A percentile compares a stretch with the other conserved stretches of the same genome.
phyloP scores from a whole-genome alignment of 1,140 invertebrate species.

The Tetranychus urticae region DNA sequence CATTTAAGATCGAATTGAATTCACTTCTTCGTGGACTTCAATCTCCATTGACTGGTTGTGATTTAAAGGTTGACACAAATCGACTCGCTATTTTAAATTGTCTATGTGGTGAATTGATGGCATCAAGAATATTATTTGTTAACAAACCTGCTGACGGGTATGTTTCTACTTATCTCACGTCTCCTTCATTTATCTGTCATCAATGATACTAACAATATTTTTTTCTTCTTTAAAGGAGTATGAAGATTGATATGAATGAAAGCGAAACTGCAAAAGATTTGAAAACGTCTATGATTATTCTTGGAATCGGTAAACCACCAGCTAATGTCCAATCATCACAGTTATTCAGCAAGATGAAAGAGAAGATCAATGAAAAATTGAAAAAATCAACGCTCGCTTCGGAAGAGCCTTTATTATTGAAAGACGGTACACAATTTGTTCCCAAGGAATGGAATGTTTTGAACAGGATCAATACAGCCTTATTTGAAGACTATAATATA shows the following conservation, averaged over 20 bases:
- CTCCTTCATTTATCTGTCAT: too few relatives aligned
- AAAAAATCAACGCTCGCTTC: neutral
- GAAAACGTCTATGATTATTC: neutral
- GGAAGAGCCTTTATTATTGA: constrained; percentile 6
- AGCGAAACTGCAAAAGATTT: constrained; percentile 6
- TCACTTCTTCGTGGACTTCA: too few relatives aligned
- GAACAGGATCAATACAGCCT: neutral
- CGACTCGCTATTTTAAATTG: too few relatives aligned
- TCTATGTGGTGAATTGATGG: too few relatives aligned
- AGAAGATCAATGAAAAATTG: neutral
- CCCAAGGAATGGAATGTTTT: constrained; percentile 4
- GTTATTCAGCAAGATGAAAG: constrained; percentile 5
- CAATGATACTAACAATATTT: too few relatives aligned
- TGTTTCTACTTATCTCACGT: too few relatives aligned
- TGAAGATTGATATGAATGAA: neutral
- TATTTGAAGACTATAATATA: constrained; percentile 43
- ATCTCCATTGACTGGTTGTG: too few relatives aligned
- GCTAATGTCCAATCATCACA: neutral
- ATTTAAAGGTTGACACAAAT: too few relatives aligned
- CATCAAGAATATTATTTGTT: too few relatives aligned
- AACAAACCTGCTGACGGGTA: too few relatives aligned
- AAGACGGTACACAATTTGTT: neutral
- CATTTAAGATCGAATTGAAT: too few relatives aligned
- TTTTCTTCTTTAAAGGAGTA: too few relatives aligned
- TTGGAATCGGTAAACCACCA: constrained; percentile 2